Evolutionary conservation across 2,113 vertebrate genomes (phyloP), one percentile per base, ranked within the genome.

Genomic region (Burhinus bistriatus): DNA sequence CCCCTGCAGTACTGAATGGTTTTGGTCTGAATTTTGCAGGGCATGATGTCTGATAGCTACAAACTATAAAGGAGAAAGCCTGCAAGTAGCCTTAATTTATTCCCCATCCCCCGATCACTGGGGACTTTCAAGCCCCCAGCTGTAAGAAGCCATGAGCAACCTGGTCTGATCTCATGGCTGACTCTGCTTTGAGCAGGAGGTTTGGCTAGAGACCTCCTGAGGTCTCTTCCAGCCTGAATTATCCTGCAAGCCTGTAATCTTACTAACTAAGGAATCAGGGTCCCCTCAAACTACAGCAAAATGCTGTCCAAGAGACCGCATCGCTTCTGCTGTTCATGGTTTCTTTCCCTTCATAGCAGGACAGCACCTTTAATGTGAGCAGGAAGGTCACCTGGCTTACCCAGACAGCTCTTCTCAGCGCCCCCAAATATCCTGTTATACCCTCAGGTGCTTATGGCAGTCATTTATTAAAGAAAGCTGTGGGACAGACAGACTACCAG

Each of bases 61-160:
- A 19, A 30, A 49, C 15, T 77, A 7, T 54, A 38, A 69, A 78
- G 76, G 13, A 62, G 6, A 71, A 79, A 57, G 15, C 12, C 29
- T 55, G 2, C 3, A 11, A 70, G 8, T 54, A 73, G 30, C 29
- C 12, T 84, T 45, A 65, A 9, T 3, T 9, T 23, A 3, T 16
- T 21, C 18, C 15, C 44, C 44, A 44, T 5, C 5, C 6, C 2
- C 3, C 4, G 0, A 18, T 38, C 15, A 7, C 2, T 84, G 25
- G 12, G 19, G 25, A 75, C 5, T 44, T 68, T 59, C 40, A 65
- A 72, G 34, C 19, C 26, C 9, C 19, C 44, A 68, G 0, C 9
- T 55, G 38, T 25, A 94, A 71, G 32, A 93, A 83, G 6, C 13
- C 4, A 1, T 23, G 13, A 82, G 15, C 44, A 69, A 72, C 12